These are phyloP conservation scores for Platygyra sinensis DNA, from an alignment of 64 coral and sea anemone species.

Conservation along the genomic window DNA sequence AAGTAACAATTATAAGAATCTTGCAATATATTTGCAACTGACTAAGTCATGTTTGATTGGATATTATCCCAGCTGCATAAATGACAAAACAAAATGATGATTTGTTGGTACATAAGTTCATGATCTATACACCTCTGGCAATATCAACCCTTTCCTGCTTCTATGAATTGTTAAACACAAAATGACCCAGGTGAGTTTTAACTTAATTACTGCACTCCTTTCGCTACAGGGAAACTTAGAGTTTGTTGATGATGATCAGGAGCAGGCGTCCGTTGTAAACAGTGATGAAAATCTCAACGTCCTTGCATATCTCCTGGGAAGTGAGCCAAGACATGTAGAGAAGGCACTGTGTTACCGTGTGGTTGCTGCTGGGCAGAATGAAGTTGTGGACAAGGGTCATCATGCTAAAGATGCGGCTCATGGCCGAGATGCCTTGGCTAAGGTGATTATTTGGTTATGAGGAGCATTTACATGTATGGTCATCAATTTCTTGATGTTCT, in stretches of 20 bases:
- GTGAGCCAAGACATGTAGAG: constrained; percentile 53
- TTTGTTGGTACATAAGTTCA: too few relatives aligned
- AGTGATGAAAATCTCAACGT: constrained; percentile 61
- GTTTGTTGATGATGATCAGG: constrained; percentile 76
- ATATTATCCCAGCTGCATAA: too few relatives aligned
- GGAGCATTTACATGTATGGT: too few relatives aligned
- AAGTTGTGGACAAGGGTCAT: constrained; percentile 93
- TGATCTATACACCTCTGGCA: too few relatives aligned
- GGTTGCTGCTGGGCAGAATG: constrained; percentile 74
- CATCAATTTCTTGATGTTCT: too few relatives aligned
- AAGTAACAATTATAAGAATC: too few relatives aligned
- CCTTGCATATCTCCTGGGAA: constrained; percentile 80
- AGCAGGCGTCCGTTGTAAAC: constrained; percentile 75
- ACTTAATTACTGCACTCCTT: background rate
- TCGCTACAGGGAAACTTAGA: constrained; percentile 76
- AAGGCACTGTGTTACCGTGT: constrained; percentile 87
- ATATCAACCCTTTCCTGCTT: too few relatives aligned
- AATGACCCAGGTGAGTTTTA: too few relatives aligned
- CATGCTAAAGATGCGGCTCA: constrained; percentile 85
- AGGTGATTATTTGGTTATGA: constrained; percentile 50
- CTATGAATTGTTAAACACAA: too few relatives aligned
- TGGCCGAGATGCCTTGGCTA: constrained; percentile 89
- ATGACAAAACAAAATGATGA: too few relatives aligned
- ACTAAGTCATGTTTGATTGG: too few relatives aligned
- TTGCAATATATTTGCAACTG: too few relatives aligned